These are phyloP conservation scores for Chrysolophus pictus DNA, from an alignment of 2,797 vertebrate species.

Conservation along the genomic window DNA sequence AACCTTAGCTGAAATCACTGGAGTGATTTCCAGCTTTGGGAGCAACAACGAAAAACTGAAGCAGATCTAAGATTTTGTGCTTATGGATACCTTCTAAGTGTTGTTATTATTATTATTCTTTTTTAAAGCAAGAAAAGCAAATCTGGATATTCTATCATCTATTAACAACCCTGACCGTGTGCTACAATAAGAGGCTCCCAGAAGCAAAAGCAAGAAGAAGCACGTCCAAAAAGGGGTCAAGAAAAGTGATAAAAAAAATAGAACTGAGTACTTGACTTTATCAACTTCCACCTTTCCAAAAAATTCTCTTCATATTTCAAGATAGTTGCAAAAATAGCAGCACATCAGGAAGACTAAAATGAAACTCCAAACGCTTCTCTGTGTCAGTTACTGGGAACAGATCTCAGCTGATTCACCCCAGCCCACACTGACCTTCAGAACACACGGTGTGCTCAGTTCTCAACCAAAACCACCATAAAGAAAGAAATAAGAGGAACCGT, in stretches of 20 bases:
- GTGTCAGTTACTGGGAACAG: not conserved
- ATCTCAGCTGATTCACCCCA: not conserved
- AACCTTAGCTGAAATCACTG: not conserved
- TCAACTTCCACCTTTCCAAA: not conserved
- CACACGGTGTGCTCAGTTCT: not conserved
- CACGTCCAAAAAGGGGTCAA: not conserved
- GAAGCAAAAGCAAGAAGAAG: not conserved
- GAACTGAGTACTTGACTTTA: not conserved
- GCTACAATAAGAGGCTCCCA: not conserved
- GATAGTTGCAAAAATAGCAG: not conserved
- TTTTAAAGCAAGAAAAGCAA: not conserved
- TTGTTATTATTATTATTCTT: too few species aligned
- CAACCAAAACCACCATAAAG: not conserved
- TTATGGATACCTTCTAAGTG: not conserved
- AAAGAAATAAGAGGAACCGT: not conserved
- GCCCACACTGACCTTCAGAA: not conserved
- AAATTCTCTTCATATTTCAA: not conserved
- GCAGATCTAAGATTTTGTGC: not conserved
- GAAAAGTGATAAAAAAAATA: not conserved
- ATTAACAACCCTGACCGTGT: not conserved
- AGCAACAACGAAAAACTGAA: not conserved
- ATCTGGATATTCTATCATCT: not conserved
- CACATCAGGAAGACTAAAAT: not conserved
- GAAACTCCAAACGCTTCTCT: constrained; percentile 8
- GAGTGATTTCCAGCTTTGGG: not conserved